Evolutionary conservation across 2,888 invertebrate species (phyloP).

Genomic region (Dasysyrphus tricinctus): DNA sequence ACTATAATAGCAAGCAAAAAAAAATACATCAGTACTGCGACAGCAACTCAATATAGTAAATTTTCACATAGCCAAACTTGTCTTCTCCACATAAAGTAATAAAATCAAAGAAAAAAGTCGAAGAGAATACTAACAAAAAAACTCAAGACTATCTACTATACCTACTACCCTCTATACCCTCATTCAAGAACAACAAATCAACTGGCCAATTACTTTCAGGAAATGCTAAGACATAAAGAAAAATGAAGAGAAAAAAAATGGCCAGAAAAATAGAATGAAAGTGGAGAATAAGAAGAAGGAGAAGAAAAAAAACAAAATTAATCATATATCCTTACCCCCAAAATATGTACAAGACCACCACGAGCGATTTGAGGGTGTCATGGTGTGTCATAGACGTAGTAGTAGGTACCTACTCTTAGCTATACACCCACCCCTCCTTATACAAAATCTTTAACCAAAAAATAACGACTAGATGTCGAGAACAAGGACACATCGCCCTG

Average conservation of each 20-base stretch:
- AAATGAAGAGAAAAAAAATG: conserved; percentile 20
- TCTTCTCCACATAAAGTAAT: conserved; percentile 33
- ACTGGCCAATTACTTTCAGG: conserved; percentile 74
- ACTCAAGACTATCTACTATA: conserved; percentile 36
- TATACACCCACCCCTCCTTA: neutral
- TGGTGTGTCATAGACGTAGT: conserved; percentile 29
- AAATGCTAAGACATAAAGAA: conserved; percentile 70
- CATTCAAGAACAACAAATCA: conserved; percentile 69
- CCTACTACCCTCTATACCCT: neutral
- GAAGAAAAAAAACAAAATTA: conserved; percentile 54
- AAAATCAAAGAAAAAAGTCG: conserved; percentile 41
- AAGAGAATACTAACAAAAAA: neutral
- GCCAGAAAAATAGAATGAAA: conserved; percentile 25
- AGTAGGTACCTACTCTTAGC: neutral
- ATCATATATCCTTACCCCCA: conserved; percentile 66
- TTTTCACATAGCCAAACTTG: neutral
- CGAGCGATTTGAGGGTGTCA: conserved; percentile 61
- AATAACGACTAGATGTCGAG: conserved; percentile 73
- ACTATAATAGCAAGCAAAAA: neutral
- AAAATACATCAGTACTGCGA: conserved; percentile 36
- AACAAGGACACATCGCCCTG: conserved; percentile 71
- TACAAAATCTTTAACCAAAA: conserved; percentile 27
- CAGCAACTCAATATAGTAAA: conserved; percentile 39
- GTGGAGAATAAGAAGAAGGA: neutral
- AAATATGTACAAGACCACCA: conserved; percentile 57